A percentile compares a stretch with the other conserved stretches of the same genome.
These are phyloP conservation scores for Geopemphigus sp. DNA, from an alignment of 1,140 invertebrate species.

Conservation along the genomic window DNA sequence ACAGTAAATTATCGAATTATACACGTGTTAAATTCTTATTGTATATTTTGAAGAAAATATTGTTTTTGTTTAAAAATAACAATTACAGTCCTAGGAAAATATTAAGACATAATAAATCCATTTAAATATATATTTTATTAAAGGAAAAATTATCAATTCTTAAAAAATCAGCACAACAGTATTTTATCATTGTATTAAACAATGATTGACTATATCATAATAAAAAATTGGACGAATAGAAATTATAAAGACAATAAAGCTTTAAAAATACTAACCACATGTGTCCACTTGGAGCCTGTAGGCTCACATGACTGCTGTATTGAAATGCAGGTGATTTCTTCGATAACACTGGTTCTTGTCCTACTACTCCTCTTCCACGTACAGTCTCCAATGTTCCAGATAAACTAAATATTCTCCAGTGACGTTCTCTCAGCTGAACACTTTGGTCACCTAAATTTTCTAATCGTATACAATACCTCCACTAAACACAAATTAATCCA, in stretches of 20 bases:
- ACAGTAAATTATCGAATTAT: not conserved
- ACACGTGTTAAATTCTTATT: not conserved
- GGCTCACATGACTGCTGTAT: slow-evolving; percentile 93
- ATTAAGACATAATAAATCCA: too few relatives aligned
- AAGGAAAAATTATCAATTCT: too few relatives aligned
- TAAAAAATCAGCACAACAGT: too few relatives aligned
- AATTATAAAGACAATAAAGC: too few relatives aligned
- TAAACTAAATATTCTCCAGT: slow-evolving; percentile 95
- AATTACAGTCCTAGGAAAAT: too few relatives aligned
- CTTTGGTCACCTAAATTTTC: slow-evolving; percentile 88
- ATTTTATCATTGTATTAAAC: too few relatives aligned
- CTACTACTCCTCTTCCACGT: slow-evolving; percentile 87
- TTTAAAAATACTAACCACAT: slow-evolving; percentile 76
- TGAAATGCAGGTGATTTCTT: slow-evolving; percentile 89
- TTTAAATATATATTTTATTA: too few relatives aligned
- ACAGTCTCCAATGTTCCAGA: slow-evolving; percentile 94
- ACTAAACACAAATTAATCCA: slow-evolving; percentile 60
- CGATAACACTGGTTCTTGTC: slow-evolving; percentile 90
- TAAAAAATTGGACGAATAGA: too few relatives aligned
- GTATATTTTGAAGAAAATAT: not conserved
- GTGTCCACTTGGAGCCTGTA: slow-evolving; percentile 95
- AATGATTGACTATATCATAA: too few relatives aligned
- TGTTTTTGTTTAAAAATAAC: too few relatives aligned
- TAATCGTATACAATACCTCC: slow-evolving; percentile 92
- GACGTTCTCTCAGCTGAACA: slow-evolving; percentile 88